phyloP scores from a whole-genome alignment of 2,113 vertebrate species.

The Tragelaphus buxtoni region DNA sequence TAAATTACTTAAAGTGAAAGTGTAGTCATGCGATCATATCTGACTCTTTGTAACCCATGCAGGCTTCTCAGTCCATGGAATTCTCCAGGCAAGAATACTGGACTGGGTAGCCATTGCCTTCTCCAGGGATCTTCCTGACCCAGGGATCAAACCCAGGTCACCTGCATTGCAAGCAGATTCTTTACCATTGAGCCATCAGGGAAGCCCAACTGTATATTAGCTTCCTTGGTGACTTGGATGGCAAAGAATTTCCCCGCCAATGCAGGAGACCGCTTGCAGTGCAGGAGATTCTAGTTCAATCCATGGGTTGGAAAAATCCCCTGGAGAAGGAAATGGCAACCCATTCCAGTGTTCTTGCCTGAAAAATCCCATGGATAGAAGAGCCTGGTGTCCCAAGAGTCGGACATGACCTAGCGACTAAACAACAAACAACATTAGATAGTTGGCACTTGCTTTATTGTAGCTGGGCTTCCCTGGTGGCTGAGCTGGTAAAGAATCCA shows the following conservation, averaged over 20 bases:
- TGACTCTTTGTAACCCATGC: neutral
- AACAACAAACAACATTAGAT: neutral
- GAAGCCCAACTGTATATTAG: neutral
- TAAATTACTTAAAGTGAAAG: neutral
- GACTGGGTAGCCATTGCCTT: neutral
- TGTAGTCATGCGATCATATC: neutral
- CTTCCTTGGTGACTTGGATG: neutral
- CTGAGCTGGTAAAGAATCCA: neutral
- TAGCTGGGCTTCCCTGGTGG: neutral
- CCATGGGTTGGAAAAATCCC: neutral
- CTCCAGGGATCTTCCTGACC: neutral
- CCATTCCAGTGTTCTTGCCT: neutral
- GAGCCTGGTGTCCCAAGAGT: neutral
- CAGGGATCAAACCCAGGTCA: neutral
- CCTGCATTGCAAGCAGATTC: neutral
- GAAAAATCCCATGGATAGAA: neutral
- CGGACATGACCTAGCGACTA: neutral
- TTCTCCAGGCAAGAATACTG: neutral
- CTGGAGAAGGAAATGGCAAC: neutral
- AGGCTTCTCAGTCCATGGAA: neutral
- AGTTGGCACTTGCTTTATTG: neutral
- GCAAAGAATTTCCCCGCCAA: neutral
- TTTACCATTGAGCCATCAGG: neutral
- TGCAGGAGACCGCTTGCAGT: neutral
- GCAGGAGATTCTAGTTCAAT: neutral